These are phyloP conservation scores for Cenopis cana DNA, from an alignment of 2,888 invertebrate species.

Conservation along the genomic window DNA sequence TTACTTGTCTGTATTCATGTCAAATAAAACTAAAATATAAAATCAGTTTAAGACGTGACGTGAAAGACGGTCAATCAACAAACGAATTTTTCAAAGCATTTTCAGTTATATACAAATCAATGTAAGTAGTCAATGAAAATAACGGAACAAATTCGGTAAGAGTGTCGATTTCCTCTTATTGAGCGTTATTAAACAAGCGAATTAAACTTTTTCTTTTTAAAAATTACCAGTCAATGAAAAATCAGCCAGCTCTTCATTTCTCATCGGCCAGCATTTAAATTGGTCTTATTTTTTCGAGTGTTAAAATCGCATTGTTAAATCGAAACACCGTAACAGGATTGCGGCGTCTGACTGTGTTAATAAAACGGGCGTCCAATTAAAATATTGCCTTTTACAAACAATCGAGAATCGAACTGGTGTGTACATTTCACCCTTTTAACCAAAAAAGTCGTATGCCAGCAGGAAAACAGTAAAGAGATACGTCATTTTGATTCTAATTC, in stretches of 20 bases:
- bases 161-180: too few species aligned
- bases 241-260: constrained; percentile 2
- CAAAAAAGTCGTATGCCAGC: neutral
- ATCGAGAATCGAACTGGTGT: constrained; percentile 48
- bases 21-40: too few species aligned
- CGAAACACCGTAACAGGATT: constrained; percentile 48
- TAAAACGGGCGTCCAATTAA: constrained; percentile 60
- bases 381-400: constrained; percentile 65
- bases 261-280: constrained; percentile 30
- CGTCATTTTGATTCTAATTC: neutral
- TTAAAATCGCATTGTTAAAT: constrained; percentile 42
- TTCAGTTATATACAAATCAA: too few species aligned
- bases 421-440: neutral
- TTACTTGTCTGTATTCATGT: too few species aligned
- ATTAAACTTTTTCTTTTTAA: neutral
- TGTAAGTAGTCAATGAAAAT: too few species aligned
- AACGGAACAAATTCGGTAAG: too few species aligned
- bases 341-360: constrained; percentile 54
- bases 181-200: neutral
- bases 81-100: too few species aligned
- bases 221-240: neutral
- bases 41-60: too few species aligned
- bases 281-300: constrained; percentile 35
- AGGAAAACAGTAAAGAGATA: neutral
- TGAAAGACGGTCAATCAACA: too few species aligned